These are phyloP conservation scores for Cancer borealis DNA, from an alignment of 2,888 invertebrate genomes.

Conservation along the genomic window DNA sequence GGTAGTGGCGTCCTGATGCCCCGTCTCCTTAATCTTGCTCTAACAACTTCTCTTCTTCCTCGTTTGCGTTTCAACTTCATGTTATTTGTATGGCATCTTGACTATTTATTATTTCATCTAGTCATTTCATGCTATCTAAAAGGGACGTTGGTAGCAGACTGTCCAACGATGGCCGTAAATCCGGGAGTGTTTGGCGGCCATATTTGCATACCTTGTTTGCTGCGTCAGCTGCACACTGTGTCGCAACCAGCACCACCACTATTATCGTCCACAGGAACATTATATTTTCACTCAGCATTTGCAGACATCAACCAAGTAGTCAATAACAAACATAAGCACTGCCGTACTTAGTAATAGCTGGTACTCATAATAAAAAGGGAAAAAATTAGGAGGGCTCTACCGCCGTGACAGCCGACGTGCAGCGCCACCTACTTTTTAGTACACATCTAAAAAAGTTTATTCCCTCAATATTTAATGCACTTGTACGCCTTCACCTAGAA, in stretches of 20 bases:
- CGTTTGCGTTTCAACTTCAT: background rate
- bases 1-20: background rate
- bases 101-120: background rate
- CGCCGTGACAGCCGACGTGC: no score
- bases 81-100: background rate
- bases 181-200: background rate
- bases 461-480: no score
- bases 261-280: background rate
- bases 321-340: background rate
- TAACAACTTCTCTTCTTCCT: background rate
- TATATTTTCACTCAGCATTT: background rate
- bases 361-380: no score
- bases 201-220: background rate
- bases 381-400: no score
- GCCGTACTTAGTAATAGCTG: background rate
- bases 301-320: background rate
- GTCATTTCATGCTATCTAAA: background rate
- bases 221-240: background rate
- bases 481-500: no score
- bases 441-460: no score
- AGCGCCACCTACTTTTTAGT: no score
- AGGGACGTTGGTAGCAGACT: background rate
- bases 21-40: background rate
- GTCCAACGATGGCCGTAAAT: background rate
- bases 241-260: background rate